Percentiles rank a stretch among this genome's conserved stretches.
Evolutionary conservation across 2,888 invertebrate species (phyloP).

Genomic region (Myathropa florea): DNA sequence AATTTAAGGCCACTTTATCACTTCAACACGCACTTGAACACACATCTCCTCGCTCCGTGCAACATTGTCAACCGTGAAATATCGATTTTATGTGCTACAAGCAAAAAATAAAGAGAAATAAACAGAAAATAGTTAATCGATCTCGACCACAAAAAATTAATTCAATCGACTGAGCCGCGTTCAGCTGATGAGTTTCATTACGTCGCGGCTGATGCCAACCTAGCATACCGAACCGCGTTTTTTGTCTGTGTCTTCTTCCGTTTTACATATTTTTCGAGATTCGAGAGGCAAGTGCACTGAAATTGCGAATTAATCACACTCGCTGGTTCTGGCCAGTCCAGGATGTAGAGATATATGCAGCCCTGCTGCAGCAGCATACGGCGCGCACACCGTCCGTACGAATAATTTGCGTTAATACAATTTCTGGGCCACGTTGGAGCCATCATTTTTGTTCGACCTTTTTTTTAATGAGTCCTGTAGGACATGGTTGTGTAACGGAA

Average conservation of each 20-base stretch:
- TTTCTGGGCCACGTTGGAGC: slow-evolving; percentile 49
- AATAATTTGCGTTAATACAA: slow-evolving; percentile 70
- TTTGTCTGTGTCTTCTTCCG: neutral
- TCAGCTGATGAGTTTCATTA: slow-evolving; percentile 62
- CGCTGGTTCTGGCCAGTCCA: slow-evolving; percentile 16
- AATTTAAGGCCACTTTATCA: neutral
- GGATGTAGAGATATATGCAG: neutral
- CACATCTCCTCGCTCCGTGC: neutral
- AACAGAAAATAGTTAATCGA: slow-evolving; percentile 54
- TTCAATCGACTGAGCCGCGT: slow-evolving; percentile 64
- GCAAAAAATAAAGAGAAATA: neutral
- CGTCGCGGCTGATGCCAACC: slow-evolving; percentile 38
- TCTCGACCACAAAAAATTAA: slow-evolving; percentile 59
- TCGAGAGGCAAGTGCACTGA: slow-evolving; percentile 44
- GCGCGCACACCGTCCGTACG: slow-evolving; percentile 36
- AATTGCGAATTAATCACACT: slow-evolving; percentile 66
- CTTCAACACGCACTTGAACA: neutral
- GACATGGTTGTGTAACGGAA: slow-evolving; percentile 60
- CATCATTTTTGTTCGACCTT: neutral
- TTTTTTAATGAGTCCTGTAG: slow-evolving; percentile 31
- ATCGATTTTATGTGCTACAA: neutral
- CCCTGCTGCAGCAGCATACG: slow-evolving; percentile 14
- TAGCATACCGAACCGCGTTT: slow-evolving; percentile 16
- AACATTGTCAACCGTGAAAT: neutral
- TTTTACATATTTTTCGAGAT: slow-evolving; percentile 25